Evolutionary conservation across 2,797 vertebrate species (phyloP).

Genomic region (Anableps anableps): DNA sequence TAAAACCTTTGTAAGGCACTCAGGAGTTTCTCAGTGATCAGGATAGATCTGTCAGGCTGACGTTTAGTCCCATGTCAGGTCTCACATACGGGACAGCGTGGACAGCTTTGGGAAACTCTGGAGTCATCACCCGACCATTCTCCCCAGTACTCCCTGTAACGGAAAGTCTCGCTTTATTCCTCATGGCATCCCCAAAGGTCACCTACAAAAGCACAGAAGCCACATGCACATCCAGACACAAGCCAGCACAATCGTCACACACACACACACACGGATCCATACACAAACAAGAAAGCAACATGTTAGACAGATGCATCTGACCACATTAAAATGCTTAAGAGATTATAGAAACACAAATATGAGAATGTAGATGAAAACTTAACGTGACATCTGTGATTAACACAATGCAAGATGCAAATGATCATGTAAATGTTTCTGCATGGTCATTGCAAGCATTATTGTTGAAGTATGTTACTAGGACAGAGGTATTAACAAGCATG

Average conservation of each 20-base stretch:
- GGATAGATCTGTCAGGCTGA: conserved; percentile 99
- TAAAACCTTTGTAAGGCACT: conserved; percentile 99
- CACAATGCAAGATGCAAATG: conserved; percentile 68
- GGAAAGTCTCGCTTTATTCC: conserved; percentile 97
- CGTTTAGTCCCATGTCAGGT: conserved; percentile 99
- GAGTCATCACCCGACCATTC: conserved; percentile 98
- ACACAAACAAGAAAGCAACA: conserved; percentile 57
- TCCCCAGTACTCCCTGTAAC: conserved; percentile 98
- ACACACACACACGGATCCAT: conserved; percentile 49
- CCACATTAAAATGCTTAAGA: conserved; percentile 55
- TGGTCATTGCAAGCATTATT: conserved; percentile 78
- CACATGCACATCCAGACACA: conserved; percentile 52
- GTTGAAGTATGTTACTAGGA: conserved; percentile 71
- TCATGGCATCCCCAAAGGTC: conserved; percentile 96
- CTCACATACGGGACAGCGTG: conserved; percentile 96
- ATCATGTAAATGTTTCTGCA: conserved; percentile 69
- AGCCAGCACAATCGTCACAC: conserved; percentile 28
- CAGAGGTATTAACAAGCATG: conserved; percentile 73
- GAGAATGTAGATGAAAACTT: conserved; percentile 76
- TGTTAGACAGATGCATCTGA: conserved; percentile 50
- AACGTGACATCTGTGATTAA: conserved; percentile 64
- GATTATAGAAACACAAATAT: conserved; percentile 67
- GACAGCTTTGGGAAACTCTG: conserved; percentile 99
- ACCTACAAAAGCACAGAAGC: conserved; percentile 83
- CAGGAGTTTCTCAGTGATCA: conserved; percentile 97